phyloP scores from a whole-genome alignment of 1,140 invertebrate species.

The Oppia nitens region DNA sequence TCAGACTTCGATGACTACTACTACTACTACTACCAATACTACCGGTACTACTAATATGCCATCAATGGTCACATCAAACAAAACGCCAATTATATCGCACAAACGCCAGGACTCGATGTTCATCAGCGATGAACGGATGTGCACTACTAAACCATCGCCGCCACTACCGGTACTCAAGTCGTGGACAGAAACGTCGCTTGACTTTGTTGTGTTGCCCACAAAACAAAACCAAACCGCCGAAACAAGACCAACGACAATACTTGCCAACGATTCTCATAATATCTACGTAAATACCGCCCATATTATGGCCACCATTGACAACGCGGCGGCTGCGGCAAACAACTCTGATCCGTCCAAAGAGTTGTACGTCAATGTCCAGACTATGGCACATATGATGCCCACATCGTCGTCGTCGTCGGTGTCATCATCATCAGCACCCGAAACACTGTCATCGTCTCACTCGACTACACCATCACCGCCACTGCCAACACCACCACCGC shows the following conservation, averaged over 20 bases:
- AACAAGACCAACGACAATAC: too few relatives aligned
- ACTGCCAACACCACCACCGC: slow-evolving; percentile 9
- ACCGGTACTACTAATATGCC: not conserved
- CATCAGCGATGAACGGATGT: not conserved
- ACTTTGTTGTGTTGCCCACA: slow-evolving; percentile 33
- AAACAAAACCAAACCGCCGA: too few relatives aligned
- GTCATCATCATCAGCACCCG: not conserved
- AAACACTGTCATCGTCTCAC: not conserved
- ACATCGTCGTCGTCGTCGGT: not conserved
- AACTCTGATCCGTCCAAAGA: not conserved
- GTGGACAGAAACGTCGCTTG: slow-evolving; percentile 54
- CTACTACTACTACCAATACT: not conserved
- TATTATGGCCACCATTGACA: not conserved
- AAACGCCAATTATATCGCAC: not conserved
- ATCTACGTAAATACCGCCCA: not conserved
- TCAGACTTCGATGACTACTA: not conserved
- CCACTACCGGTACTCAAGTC: slow-evolving; percentile 37
- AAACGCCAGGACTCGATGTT: not conserved
- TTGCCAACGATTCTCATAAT: not conserved
- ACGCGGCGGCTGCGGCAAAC: not conserved
- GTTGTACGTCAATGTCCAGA: not conserved
- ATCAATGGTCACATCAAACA: not conserved
- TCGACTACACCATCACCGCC: slow-evolving; percentile 8
- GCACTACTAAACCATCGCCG: not conserved
- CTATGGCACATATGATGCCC: not conserved